Evolutionary conservation across 2,797 vertebrate species (phyloP).

Genomic region (Cercopithecus mitis): DNA sequence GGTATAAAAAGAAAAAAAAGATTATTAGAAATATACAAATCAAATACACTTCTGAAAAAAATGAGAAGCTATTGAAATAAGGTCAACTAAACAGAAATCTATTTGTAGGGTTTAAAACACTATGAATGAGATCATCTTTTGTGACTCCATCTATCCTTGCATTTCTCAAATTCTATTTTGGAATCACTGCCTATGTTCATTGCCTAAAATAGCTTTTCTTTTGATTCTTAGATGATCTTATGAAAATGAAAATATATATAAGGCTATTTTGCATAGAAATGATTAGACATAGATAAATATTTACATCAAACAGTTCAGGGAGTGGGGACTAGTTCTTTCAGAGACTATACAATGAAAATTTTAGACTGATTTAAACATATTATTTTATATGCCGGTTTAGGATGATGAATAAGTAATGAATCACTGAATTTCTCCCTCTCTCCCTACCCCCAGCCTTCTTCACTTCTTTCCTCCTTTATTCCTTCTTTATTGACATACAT

Average conservation of each 20-base stretch:
- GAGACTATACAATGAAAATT: conserved; percentile 26
- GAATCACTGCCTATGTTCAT: conserved; percentile 38
- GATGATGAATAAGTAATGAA: not conserved
- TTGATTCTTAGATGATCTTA: conserved; percentile 35
- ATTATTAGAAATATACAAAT: conserved; percentile 26
- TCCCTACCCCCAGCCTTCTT: not conserved
- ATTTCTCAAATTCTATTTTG: conserved; percentile 62
- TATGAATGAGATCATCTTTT: conserved; percentile 30
- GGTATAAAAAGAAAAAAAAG: not conserved
- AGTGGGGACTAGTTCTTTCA: not conserved
- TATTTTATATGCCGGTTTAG: conserved; percentile 9
- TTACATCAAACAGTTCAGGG: conserved; percentile 25
- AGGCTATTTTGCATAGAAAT: conserved; percentile 38
- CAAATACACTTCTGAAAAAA: conserved; percentile 9
- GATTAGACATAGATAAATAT: conserved; percentile 59
- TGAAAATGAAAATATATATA: conserved; percentile 49
- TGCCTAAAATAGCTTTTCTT: conserved; percentile 35
- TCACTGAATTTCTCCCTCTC: not conserved
- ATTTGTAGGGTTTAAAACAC: not conserved
- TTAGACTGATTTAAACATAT: conserved; percentile 6
- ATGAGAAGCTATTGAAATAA: conserved; percentile 11
- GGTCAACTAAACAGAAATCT: conserved; percentile 7
- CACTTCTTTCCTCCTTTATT: not conserved
- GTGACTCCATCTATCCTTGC: conserved; percentile 7
- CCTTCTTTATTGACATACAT: not conserved